Evolutionary conservation across 2,797 vertebrate genomes (phyloP).

Genomic region (Echeneis naucrates): DNA sequence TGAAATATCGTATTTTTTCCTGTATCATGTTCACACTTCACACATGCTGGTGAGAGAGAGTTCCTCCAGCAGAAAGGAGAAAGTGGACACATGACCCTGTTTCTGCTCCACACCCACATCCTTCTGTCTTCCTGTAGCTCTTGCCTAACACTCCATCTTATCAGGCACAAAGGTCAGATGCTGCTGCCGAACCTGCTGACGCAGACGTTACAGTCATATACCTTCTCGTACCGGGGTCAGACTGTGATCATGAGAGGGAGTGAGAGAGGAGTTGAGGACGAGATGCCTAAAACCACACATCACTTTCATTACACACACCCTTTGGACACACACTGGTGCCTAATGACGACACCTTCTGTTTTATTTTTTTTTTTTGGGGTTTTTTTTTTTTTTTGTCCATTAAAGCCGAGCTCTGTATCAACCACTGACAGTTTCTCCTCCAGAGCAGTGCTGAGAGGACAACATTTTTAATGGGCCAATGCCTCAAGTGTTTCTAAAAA

Average conservation of each 20-base stretch:
- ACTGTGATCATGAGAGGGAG: not conserved
- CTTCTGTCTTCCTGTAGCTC: conserved; percentile 26
- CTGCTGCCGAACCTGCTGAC: not conserved
- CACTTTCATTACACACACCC: not conserved
- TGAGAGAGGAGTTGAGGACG: not conserved
- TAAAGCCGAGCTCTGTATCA: conserved; percentile 34
- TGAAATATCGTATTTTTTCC: not conserved
- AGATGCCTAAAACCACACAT: not conserved
- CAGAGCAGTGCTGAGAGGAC: conserved; percentile 5
- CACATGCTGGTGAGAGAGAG: not conserved
- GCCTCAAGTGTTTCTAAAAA: conserved; percentile 41
- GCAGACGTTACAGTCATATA: conserved; percentile 2
- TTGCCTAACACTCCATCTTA: conserved; percentile 8
- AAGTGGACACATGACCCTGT: conserved; percentile 25
- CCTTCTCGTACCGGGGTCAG: not conserved
- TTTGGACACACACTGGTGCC: conserved; percentile 11
- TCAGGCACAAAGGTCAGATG: conserved; percentile 50
- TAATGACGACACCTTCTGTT: conserved; percentile 39
- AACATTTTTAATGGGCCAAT: conserved; percentile 39
- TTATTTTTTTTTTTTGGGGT: too few relatives aligned
- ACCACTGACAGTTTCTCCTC: conserved; percentile 15
- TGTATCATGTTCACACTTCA: conserved; percentile 5
- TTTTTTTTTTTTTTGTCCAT: conserved; percentile 39
- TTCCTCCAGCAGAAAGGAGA: conserved; percentile 15
- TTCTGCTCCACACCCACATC: conserved; percentile 39